Evolutionary conservation across 92 coral and sea anemone genomes (phyloP), one percentile per base, ranked within the genome.

Genomic region (Pocillopora meandrina): DNA sequence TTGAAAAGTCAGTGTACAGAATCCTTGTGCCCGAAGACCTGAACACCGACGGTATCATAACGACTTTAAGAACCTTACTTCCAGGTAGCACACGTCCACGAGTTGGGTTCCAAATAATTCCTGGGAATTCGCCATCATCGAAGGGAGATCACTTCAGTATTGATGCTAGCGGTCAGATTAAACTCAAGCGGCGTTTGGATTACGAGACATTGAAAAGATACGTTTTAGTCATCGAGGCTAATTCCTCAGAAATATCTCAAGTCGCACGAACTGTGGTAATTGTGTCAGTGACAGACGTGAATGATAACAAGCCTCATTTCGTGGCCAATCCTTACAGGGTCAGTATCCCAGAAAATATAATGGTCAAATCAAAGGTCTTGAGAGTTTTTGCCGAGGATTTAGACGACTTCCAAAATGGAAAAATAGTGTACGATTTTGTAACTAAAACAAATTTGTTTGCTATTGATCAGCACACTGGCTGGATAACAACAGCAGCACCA

Each of bases 301-400:
- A 96, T 80, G 99, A 96, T 87, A 92, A 92, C 75, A 80, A 84
- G 59, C 99, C 99, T 1, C 82, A 70, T 35, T 96, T 96, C 78
- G 97, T 93, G 52, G 88, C 98, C 34, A 93, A 96, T 71, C 93
- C 95, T 1, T 96, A 96, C 84, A 86, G 80, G 56, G 96, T 90
- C 0, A 94, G 93, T 77, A 88, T 94, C 26, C 99, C 98, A 18
- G 99, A 96, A 80, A 95, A 92, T 68, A 92, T 93, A 52, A 86
- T 90, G 75, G 87, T 86, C 14, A 98, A 97, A n/a, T 92, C 97
- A 7, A 91, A 87, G 56, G 93, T 96, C 17, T 89, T 96, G 52
- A 98, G 98, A 77, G 99, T 96, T 77, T 93, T 90, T 33, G 99
- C 99, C 10, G 98, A 96, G 82, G 99, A 96, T 81, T 61, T 85